Base-by-base conservation (phyloP, 2,113 vertebrate species). In the Lamprotornis superbus region DNA sequence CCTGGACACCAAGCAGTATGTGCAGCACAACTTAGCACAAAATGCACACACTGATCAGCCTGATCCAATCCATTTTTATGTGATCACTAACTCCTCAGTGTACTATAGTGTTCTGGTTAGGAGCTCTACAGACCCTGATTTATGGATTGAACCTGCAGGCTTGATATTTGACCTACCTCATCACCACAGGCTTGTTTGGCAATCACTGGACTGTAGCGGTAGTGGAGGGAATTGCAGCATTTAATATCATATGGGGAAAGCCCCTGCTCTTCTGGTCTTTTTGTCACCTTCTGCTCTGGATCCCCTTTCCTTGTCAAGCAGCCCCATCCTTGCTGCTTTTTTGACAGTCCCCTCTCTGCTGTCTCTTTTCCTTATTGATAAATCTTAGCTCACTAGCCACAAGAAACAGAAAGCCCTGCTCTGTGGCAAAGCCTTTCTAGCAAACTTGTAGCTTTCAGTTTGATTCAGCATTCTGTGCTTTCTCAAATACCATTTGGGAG, bases 171-270 rank as follows among this genome's bases (percentile, higher is more conserved):
- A 60, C 27, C 33, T 80, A 5, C 39, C 6, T 83, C 17, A 33
- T 33, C 2, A 6, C 47, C 81, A 37, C 33, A 73, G 40, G 17
- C 21, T 76, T 84, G 6, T 81, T 73, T 74, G 35, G 50, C 35
- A 60, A 35, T 60, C 40, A 15, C 64, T 65, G 46, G 30, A 33
- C 30, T 77, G 46, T 17, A 61, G 35, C 1, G 0, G 39, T 21
- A 44, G 42, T 17, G 8, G 8, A 73, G 37, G n/a, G 42, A 59
- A 20, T 22, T 22, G 17, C 22, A 50, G 39, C 33, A 47, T 5
- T 50, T 31, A 44, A 44, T 4, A 9, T 20, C 25, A 33, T 42
- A 37, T 2, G 0, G 0, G 4, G 16, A 27, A 71, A 12, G 12
- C 9, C 8, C 2, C 33, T 53, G n/a, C 42, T 14, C 11, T 67